phyloP scores from a whole-genome alignment of 2,888 invertebrate genomes.

The Blera fallax region DNA sequence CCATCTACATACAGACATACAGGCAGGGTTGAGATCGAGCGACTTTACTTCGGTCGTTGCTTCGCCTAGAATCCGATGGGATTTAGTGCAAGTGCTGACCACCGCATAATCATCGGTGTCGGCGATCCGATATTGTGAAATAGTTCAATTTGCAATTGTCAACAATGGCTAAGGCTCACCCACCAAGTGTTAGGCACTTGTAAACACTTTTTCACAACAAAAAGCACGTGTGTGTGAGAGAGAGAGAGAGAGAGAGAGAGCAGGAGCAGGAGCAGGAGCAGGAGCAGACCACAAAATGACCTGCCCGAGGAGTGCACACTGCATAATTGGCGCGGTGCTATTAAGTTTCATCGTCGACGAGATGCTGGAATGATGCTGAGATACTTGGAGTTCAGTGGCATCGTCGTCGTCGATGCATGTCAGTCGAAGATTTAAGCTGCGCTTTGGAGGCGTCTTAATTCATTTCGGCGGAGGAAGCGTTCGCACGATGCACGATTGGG shows the following conservation, averaged over 20 bases:
- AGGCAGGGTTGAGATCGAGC: slow-evolving; percentile 64
- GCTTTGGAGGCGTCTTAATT: slow-evolving; percentile 68
- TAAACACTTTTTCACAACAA: slow-evolving; percentile 20
- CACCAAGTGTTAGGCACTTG: slow-evolving; percentile 35
- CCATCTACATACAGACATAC: too few relatives aligned
- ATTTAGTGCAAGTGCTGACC: slow-evolving; percentile 63
- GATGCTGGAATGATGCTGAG: slow-evolving; percentile 41
- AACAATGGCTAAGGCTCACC: slow-evolving; percentile 50
- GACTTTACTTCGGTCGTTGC: slow-evolving; percentile 41
- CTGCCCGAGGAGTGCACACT: slow-evolving; percentile 16
- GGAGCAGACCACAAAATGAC: slow-evolving; percentile 8
- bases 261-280: background rate
- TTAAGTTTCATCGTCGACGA: slow-evolving; percentile 30
- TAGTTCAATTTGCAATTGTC: slow-evolving; percentile 70
- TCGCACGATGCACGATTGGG: slow-evolving; percentile 72
- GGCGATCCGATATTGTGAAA: slow-evolving; percentile 62
- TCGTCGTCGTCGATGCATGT: slow-evolving; percentile 51
- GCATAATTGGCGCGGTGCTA: slow-evolving; percentile 35
- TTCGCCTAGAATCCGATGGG: slow-evolving; percentile 55
- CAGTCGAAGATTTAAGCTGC: slow-evolving; percentile 64
- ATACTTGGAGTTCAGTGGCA: slow-evolving; percentile 65
- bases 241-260: too few relatives aligned
- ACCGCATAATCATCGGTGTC: slow-evolving; percentile 18
- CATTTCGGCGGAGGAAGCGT: slow-evolving; percentile 66
- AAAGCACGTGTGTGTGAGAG: too few relatives aligned